phyloP scores from a whole-genome alignment of 2,888 invertebrate genomes.

The Rhagonycha fulva region DNA sequence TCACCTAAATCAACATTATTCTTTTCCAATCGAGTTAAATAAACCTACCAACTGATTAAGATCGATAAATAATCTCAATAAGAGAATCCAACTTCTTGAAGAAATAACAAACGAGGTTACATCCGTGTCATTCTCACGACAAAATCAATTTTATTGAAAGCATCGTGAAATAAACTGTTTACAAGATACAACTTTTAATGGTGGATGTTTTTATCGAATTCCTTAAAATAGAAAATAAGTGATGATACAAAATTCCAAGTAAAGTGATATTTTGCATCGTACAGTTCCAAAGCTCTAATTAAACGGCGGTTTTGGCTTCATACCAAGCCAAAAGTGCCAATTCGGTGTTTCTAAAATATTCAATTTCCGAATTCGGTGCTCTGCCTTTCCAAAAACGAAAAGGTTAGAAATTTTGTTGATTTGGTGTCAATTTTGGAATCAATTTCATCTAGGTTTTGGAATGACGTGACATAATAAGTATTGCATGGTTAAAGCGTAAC shows the following conservation, averaged over 20 bases:
- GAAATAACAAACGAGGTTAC: neutral
- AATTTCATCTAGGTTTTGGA: neutral
- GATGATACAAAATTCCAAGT: too few species aligned
- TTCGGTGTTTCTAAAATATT: too few species aligned
- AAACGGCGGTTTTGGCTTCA: too few species aligned
- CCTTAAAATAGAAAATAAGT: neutral
- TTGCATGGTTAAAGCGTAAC: conserved; percentile 5
- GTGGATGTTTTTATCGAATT: neutral
- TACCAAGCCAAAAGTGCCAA: too few species aligned
- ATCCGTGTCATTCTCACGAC: neutral
- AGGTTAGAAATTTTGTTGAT: neutral
- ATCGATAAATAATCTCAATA: conserved; percentile 1
- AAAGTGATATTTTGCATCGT: too few species aligned
- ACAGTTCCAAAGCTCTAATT: too few species aligned
- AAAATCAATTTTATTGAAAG: conserved; percentile 2
- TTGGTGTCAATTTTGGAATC: conserved; percentile 7
- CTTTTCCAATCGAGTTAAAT: conserved; percentile 9
- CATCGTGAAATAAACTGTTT: neutral
- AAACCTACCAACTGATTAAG: neutral
- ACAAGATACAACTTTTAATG: neutral
- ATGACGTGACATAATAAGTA: conserved; percentile 11
- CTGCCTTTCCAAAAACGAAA: too few species aligned
- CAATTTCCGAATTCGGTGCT: too few species aligned
- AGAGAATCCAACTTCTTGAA: neutral
- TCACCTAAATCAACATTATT: conserved; percentile 11